Percentiles rank a stretch among this genome's conserved stretches.
Conservation (phyloP, 2,888 invertebrate species). For the Drosophila histrio region DNA sequence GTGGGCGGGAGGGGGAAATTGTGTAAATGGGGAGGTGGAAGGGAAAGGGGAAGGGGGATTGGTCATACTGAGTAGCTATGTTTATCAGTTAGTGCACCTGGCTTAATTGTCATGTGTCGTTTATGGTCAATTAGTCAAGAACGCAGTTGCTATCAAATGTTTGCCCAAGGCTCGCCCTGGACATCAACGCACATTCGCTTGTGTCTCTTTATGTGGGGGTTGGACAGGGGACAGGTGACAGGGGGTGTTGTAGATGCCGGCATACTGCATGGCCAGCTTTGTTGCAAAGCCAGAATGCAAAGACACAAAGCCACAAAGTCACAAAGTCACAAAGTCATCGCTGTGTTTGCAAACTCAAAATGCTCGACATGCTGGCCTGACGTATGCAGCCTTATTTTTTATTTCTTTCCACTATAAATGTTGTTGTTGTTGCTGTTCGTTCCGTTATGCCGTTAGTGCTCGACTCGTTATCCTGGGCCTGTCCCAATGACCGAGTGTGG, state of each 20-base stretch:
- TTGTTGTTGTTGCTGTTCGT: constrained; percentile 3
- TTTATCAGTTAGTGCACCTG: constrained; percentile 43
- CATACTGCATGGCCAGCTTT: constrained; percentile 11
- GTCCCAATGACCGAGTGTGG: constrained; percentile 81
- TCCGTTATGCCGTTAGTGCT: constrained; percentile 4
- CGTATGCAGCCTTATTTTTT: constrained; percentile 48
- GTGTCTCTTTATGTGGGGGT: neutral
- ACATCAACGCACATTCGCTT: constrained; percentile 19
- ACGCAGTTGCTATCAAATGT: constrained; percentile 37
- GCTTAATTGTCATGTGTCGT: constrained; percentile 54
- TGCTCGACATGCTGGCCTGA: constrained; percentile 45
- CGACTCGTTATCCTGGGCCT: constrained; percentile 63
- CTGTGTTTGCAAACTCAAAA: constrained; percentile 37
- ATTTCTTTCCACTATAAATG: neutral
- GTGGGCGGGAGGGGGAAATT: neutral
- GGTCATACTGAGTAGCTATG: neutral
- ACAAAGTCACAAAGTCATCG: constrained; percentile 20
- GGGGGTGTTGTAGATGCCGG: neutral
- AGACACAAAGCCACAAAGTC: constrained; percentile 22
- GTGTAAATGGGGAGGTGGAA: neutral
- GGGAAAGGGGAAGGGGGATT: neutral
- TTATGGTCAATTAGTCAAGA: constrained; percentile 50
- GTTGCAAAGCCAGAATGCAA: constrained; percentile 4
- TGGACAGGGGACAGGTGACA: neutral
- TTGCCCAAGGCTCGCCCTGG: constrained; percentile 39